Base-by-base conservation (phyloP, 2,888 invertebrate genomes). In the Noctua janthina region DNA sequence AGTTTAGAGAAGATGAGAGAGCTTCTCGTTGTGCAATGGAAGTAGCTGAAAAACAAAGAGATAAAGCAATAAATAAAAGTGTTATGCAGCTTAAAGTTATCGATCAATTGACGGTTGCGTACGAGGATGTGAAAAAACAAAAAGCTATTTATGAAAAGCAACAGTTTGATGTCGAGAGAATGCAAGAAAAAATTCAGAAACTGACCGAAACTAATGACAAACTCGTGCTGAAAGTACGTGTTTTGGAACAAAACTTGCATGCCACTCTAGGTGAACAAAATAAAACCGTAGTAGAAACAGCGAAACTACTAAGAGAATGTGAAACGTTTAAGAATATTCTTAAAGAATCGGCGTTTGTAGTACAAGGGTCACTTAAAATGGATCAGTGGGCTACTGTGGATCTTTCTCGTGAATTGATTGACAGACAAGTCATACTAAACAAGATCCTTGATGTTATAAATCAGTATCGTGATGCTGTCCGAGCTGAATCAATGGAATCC, bases 81-180 rank as follows among this genome's bases (percentile, higher is more conserved):
- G 94, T 97, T 43, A 97, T 98, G 17, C 98, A 98, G 91, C 95
- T 97, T 20, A 97, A 97, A 91, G 96, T 98, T 1, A 98, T 98
- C 59, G 97, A 98, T 86, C 97, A 97, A 76, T 91, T 98, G 5
- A 97, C 97, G 0, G 90, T 92, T 2, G 97, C 97, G 81, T 97
- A 97, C 85, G 97, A 97, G 90, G 94, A 94, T 2, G 94, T 97
- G 23, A 96, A 97, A 79, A 93, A 95, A 81, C 96, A 97, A 82
- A 96, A 96, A 84, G 95, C 96, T 0, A 90, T 90, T 73, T 96
- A 87, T 91, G 96, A 93, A 92, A 97, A 94, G 92, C 95, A 85
- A 92, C 93, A 93, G 82, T 90, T 92, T 90, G 92, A 97, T 85
- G 92, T 96, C 89, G 94, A 97, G 90, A 85, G 88, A 68, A 83